Percentiles rank a stretch among this genome's conserved stretches.
Conservation (phyloP, 2,113 vertebrate genomes). For the Erythrocebus patas region DNA sequence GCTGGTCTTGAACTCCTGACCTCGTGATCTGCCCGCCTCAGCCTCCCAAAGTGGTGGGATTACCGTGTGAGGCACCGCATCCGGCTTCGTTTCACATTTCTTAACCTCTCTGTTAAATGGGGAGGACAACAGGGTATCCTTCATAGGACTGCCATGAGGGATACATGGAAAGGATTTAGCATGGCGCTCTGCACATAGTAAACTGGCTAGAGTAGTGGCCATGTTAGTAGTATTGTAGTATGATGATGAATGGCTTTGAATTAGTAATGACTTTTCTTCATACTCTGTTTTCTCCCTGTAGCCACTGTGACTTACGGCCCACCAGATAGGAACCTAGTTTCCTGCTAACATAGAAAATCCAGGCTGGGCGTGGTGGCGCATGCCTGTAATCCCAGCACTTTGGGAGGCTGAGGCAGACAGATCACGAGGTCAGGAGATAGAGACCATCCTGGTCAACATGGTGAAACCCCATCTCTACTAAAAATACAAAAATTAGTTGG, state of each 20-base stretch:
- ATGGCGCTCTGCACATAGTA: neutral
- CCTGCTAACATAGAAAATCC: neutral
- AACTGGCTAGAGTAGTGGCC: neutral
- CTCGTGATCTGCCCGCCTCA: no score
- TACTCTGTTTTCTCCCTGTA: neutral
- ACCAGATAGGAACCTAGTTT: neutral
- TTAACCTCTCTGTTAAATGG: neutral
- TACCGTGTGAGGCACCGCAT: no score
- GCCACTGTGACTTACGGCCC: neutral
- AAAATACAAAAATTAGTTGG: no score
- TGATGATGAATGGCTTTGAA: neutral
- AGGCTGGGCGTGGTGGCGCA: neutral
- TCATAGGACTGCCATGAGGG: neutral
- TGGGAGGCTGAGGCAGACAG: no score
- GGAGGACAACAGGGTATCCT: neutral
- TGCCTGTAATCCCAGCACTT: no score
- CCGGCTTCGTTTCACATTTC: no score
- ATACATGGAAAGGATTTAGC: neutral
- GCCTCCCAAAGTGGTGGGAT: no score
- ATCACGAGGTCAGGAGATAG: no score
- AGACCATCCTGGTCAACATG: no score
- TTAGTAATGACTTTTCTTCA: neutral
- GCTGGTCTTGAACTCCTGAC: no score
- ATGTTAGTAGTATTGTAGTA: neutral
- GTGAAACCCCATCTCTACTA: no score